Evolutionary conservation across 2,797 vertebrate genomes (phyloP).

Genomic region (Danio kyathit): DNA sequence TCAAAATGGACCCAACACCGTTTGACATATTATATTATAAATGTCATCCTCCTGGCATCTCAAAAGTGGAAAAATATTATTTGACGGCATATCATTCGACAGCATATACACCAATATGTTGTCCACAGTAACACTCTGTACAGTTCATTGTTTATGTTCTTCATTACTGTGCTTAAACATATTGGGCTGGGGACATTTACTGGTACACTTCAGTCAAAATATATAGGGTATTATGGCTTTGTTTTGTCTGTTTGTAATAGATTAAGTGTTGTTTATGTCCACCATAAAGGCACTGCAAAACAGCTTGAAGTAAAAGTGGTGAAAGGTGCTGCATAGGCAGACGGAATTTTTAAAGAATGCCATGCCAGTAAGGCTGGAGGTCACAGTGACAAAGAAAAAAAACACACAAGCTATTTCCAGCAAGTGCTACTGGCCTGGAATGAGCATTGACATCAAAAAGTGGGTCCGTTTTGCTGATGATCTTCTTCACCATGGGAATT

Average conservation of each 20-base stretch:
- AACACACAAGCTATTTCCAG: too few species aligned
- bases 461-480: too few species aligned
- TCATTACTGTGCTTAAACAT: too few species aligned
- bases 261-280: slow-evolving; percentile 4
- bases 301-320: slow-evolving; percentile 15
- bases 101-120: background rate
- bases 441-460: too few species aligned
- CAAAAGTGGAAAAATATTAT: background rate
- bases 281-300: slow-evolving; percentile 4
- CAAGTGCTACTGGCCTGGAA: too few species aligned
- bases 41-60: too few species aligned
- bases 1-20: too few species aligned
- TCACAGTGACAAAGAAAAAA: slow-evolving; percentile 23
- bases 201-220: too few species aligned
- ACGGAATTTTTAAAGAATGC: slow-evolving; percentile 23
- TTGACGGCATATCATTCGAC: slow-evolving; percentile 4
- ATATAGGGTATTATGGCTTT: too few species aligned
- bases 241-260: background rate
- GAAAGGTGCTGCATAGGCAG: slow-evolving; percentile 15
- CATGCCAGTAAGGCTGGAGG: slow-evolving; percentile 7
- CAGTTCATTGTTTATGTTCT: too few species aligned
- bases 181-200: too few species aligned
- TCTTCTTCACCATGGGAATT: background rate
- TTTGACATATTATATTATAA: too few species aligned
- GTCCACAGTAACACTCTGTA: background rate